Evolutionary conservation across 2,113 vertebrate genomes (phyloP).

Genomic region (Natator depressus): DNA sequence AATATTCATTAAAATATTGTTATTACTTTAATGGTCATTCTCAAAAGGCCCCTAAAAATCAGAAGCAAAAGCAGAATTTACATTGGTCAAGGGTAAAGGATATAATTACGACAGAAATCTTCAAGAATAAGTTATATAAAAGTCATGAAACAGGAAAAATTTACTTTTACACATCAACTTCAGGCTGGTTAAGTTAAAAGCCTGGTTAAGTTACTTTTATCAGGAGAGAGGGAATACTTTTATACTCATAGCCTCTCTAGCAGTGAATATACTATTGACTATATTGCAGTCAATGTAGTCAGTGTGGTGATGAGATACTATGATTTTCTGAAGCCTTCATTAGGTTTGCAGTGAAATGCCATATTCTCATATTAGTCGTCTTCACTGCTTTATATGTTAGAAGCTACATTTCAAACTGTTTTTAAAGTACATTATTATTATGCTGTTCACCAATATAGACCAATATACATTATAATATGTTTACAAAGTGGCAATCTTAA

Average conservation of each 20-base stretch:
- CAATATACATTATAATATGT: conserved; percentile 70
- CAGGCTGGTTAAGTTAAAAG: background rate
- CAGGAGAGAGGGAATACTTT: conserved; percentile 51
- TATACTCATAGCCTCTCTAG: conserved; percentile 37
- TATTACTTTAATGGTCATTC: conserved; percentile 55
- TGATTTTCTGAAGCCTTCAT: conserved; percentile 65
- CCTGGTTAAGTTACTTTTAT: conserved; percentile 42
- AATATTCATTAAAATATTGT: conserved; percentile 46
- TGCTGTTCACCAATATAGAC: conserved; percentile 67
- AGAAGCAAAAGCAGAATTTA: conserved; percentile 52
- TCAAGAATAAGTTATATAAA: conserved; percentile 26
- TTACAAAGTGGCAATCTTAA: conserved; percentile 56
- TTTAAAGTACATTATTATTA: conserved; percentile 73
- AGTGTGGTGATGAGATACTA: conserved; percentile 56
- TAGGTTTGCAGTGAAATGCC: conserved; percentile 65
- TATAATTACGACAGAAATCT: conserved; percentile 35
- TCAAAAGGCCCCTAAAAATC: conserved; percentile 25
- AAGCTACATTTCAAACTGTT: conserved; percentile 70
- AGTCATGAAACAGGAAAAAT: conserved; percentile 24
- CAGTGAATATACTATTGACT: conserved; percentile 40
- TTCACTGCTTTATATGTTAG: conserved; percentile 59
- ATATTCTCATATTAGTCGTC: conserved; percentile 68
- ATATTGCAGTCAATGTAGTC: conserved; percentile 49
- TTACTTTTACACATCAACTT: conserved; percentile 30
- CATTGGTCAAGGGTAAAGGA: conserved; percentile 7